phyloP scores from a whole-genome alignment of 2,113 vertebrate genomes.

The Actinemys pallida region DNA sequence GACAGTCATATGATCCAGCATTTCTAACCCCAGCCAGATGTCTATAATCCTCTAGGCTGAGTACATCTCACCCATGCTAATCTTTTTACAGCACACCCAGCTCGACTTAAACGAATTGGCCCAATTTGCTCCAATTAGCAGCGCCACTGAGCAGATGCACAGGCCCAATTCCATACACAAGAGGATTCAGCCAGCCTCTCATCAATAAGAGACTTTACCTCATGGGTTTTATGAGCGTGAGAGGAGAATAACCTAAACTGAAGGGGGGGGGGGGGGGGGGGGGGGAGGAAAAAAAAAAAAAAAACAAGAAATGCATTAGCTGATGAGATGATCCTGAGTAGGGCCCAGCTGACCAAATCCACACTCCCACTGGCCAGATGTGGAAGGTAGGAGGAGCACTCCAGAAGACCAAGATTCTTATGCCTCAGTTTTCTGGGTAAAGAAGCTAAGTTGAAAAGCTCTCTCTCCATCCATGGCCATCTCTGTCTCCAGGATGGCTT shows the following conservation, averaged over 20 bases:
- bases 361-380: background rate
- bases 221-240: background rate
- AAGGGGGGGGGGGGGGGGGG: background rate
- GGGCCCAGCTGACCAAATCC: background rate
- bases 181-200: conserved; percentile 23
- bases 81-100: conserved; percentile 33
- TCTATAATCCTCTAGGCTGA: background rate
- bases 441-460: background rate
- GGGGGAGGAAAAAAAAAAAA: background rate
- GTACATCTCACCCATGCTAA: background rate
- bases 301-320: background rate
- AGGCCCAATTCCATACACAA: background rate
- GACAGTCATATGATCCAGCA: background rate
- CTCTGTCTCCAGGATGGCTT: conserved; percentile 5
- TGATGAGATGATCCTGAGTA: background rate
- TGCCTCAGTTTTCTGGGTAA: background rate
- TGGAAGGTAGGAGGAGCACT: background rate
- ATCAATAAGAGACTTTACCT: background rate
- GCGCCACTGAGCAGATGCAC: background rate
- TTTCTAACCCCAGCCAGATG: background rate
- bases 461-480: background rate
- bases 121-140: background rate
- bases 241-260: background rate
- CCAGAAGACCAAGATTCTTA: background rate
- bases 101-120: conserved; percentile 21